These are phyloP conservation scores for Cyrtorhinus lividipennis DNA, from an alignment of 1,140 invertebrate genomes.

Conservation along the genomic window DNA sequence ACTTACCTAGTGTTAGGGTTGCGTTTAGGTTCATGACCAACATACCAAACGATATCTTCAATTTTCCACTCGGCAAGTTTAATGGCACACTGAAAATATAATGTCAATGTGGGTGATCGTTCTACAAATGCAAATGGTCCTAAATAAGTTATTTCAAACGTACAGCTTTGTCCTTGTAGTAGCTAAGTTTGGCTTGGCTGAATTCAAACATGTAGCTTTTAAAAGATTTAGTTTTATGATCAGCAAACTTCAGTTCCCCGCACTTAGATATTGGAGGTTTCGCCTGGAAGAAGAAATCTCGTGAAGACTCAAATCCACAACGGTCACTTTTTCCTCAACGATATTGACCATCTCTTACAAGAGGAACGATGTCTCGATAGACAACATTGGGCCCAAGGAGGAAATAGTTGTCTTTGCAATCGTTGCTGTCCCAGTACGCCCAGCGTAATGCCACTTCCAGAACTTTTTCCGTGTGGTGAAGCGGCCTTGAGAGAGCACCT, in stretches of 20 bases:
- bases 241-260: slow-evolving; percentile 64
- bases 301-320: slow-evolving; percentile 2
- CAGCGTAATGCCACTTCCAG: slow-evolving; percentile 53
- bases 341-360: no score
- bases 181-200: slow-evolving; percentile 56
- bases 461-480: slow-evolving; percentile 64
- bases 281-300: slow-evolving; percentile 31
- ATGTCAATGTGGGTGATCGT: no score
- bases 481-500: slow-evolving; percentile 50
- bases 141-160: slow-evolving; percentile 21
- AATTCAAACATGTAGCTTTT: slow-evolving; percentile 65
- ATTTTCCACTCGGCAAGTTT: slow-evolving; percentile 56
- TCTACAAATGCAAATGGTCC: no score
- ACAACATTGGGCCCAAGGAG: slow-evolving; percentile 43
- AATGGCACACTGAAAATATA: slow-evolving; percentile 37
- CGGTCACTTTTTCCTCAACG: no score
- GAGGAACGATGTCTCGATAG: slow-evolving; percentile 35
- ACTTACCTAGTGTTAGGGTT: slow-evolving; percentile 58
- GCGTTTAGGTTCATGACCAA: slow-evolving; percentile 63
- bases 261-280: slow-evolving; percentile 42
- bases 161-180: slow-evolving; percentile 64
- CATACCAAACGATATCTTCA: slow-evolving; percentile 65
- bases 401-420: slow-evolving; percentile 65
- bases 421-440: slow-evolving; percentile 69
- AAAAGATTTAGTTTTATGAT: slow-evolving; percentile 55